These are phyloP conservation scores for Lithophane ornitopus DNA, from an alignment of 2,888 invertebrate species.

Conservation along the genomic window DNA sequence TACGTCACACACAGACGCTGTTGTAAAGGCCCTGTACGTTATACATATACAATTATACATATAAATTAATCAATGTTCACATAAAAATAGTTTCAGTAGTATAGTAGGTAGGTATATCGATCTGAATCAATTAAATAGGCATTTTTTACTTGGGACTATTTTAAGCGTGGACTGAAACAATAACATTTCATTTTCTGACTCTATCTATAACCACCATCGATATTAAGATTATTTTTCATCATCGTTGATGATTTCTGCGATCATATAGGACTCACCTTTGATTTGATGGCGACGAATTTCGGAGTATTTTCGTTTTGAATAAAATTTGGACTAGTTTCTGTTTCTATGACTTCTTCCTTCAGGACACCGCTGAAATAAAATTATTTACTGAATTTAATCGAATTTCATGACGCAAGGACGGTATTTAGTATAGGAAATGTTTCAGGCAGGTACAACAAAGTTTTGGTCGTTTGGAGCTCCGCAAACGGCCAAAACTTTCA, in stretches of 20 bases:
- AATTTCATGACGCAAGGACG: neutral
- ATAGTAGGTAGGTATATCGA: too few relatives aligned
- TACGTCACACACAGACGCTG: conserved; percentile 11
- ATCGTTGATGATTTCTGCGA: neutral
- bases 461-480: neutral
- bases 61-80: neutral
- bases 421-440: neutral
- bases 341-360: conserved; percentile 81
- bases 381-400: neutral
- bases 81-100: neutral
- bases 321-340: conserved; percentile 70
- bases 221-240: neutral
- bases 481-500: conserved; percentile 1
- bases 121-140: too few relatives aligned
- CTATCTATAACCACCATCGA: neutral
- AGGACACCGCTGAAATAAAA: conserved; percentile 83
- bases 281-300: conserved; percentile 83
- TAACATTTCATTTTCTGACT: neutral
- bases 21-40: neutral
- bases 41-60: neutral
- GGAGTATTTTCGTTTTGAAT: conserved; percentile 72
- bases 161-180: neutral
- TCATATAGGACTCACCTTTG: conserved; percentile 78
- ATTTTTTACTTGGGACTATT: too few relatives aligned
- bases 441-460: neutral